Conservation (phyloP, 2,797 vertebrate species). For the Megalops cyprinoides region DNA sequence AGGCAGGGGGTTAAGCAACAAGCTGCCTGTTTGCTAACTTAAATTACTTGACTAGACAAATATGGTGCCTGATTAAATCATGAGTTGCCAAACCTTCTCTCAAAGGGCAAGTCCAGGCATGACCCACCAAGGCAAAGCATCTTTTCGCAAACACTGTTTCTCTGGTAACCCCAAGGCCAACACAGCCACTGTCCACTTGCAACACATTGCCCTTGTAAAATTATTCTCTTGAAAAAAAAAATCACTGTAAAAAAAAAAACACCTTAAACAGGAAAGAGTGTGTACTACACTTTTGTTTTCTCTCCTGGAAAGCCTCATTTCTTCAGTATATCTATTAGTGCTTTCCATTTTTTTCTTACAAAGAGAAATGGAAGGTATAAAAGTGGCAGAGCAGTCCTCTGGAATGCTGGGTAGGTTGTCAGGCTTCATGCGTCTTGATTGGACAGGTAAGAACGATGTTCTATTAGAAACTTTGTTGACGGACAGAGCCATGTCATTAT, state of each 20-base stretch:
- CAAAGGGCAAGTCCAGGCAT: conserved; percentile 55
- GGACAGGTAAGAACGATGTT: conserved; percentile 32
- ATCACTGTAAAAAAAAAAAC: neutral
- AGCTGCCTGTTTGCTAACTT: conserved; percentile 22
- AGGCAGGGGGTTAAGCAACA: conserved; percentile 19
- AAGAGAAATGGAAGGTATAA: neutral
- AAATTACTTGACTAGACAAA: conserved; percentile 27
- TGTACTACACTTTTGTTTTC: neutral
- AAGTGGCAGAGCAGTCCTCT: neutral
- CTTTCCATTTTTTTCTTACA: neutral
- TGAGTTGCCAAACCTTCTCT: conserved; percentile 55
- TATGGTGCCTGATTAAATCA: conserved; percentile 65
- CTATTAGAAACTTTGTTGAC: neutral
- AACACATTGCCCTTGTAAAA: neutral
- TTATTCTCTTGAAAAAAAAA: neutral
- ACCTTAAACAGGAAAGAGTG: neutral
- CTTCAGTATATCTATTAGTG: neutral
- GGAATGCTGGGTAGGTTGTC: conserved; percentile 20
- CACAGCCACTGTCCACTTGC: conserved; percentile 12
- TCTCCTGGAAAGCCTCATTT: neutral
- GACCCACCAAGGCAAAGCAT: conserved; percentile 34
- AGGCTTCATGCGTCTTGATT: neutral
- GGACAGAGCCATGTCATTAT: neutral
- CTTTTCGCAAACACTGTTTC: conserved; percentile 35
- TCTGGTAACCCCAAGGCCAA: conserved; percentile 36